Conservation (phyloP, 23 tunicate genomes). For the Styela clava region DNA sequence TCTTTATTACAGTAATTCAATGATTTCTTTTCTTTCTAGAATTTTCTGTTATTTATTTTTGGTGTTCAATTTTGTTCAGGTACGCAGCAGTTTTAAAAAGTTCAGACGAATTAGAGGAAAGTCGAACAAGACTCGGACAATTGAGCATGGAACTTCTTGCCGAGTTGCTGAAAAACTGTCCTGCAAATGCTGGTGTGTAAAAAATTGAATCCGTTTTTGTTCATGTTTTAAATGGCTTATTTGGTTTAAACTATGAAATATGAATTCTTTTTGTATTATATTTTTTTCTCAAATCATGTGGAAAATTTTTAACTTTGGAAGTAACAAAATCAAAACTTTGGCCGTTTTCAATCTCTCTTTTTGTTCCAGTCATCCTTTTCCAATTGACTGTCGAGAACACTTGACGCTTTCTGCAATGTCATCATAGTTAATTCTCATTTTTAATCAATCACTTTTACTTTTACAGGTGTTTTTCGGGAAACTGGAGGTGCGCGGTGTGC, state of each 20-base stretch:
- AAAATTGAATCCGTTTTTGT: not conserved
- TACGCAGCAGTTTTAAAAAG: conserved; percentile 28
- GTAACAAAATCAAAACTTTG: not conserved
- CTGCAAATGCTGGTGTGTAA: conserved; percentile 60
- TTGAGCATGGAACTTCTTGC: conserved; percentile 66
- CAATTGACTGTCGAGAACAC: no score
- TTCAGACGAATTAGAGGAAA: conserved; percentile 32
- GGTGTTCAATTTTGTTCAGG: no score
- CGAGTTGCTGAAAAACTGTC: conserved; percentile 44
- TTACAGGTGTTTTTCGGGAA: conserved; percentile 64
- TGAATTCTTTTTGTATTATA: not conserved
- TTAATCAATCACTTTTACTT: no score
- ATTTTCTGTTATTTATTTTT: no score
- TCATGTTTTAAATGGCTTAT: not conserved
- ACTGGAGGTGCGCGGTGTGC: conserved; percentile 83
- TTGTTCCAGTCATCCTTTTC: no score
- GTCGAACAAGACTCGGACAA: conserved; percentile 42
- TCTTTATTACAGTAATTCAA: no score
- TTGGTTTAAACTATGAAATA: not conserved
- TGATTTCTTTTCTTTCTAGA: no score
- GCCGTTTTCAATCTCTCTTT: no score
- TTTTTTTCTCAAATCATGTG: no score
- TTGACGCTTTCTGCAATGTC: no score
- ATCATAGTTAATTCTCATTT: no score
- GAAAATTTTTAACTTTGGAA: no score